phyloP scores from a whole-genome alignment of 1,140 invertebrate genomes.

The Calliopsis andreniformis region DNA sequence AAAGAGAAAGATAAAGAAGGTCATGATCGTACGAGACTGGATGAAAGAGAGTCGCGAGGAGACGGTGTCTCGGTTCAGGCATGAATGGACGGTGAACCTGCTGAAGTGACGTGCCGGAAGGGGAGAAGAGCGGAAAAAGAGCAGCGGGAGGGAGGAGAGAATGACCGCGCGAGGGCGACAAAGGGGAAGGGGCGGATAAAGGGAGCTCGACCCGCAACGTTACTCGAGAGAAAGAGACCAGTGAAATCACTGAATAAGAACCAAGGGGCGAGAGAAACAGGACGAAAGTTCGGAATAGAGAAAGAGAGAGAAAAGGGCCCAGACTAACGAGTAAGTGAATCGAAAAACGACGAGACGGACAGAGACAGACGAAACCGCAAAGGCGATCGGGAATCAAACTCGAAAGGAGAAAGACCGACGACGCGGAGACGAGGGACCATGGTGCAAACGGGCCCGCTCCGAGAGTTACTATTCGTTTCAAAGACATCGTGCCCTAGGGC shows the following conservation, averaged over 20 bases:
- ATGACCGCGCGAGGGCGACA: slow-evolving; percentile 22
- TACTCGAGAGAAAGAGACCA: slow-evolving; percentile 19
- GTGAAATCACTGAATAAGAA: slow-evolving; percentile 51
- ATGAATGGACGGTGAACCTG: slow-evolving; percentile 74
- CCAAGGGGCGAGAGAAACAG: slow-evolving; percentile 33
- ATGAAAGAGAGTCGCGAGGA: slow-evolving; percentile 36
- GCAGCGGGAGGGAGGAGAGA: slow-evolving; percentile 30
- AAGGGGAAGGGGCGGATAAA: slow-evolving; percentile 16
- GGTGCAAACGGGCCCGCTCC: not conserved
- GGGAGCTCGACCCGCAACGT: not conserved
- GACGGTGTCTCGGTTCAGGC: slow-evolving; percentile 54
- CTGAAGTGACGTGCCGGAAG: slow-evolving; percentile 38
- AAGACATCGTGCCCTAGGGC: not conserved
- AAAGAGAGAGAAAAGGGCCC: not conserved
- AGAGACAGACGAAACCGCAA: slow-evolving; percentile 36
- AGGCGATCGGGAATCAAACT: slow-evolving; percentile 40
- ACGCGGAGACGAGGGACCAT: not conserved
- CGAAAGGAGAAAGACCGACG: not conserved
- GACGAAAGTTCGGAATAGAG: slow-evolving; percentile 1
- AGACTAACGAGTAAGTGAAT: slow-evolving; percentile 1
- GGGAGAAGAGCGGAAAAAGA: slow-evolving; percentile 50
- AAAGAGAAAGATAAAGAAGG: not conserved
- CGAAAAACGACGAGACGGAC: not conserved
- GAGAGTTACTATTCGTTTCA: not conserved
- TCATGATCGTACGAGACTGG: slow-evolving; percentile 32